These are phyloP conservation scores for Oikopleura vanhoeffeni DNA, from an alignment of 23 tunicate genomes.

Conservation along the genomic window DNA sequence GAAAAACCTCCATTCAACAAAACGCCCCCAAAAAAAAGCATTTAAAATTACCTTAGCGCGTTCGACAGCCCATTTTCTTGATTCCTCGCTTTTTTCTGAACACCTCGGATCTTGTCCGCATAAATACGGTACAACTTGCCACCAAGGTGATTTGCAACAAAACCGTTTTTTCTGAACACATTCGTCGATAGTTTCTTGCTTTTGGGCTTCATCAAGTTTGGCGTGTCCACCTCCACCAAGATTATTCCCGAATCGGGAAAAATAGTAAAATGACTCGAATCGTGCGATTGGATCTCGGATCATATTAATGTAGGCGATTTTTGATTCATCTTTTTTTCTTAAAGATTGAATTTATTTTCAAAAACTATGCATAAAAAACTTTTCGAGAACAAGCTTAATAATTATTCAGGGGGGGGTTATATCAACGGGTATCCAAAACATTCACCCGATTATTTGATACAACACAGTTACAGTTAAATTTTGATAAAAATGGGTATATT, in stretches of 20 bases:
- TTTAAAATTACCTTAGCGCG: conserved; percentile 39
- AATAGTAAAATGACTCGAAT: conserved; percentile 88
- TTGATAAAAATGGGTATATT: no score
- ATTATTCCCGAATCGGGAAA: conserved; percentile 76
- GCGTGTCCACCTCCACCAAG: conserved; percentile 17
- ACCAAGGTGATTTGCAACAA: conserved; percentile 76
- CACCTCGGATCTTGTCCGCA: conserved; percentile 39
- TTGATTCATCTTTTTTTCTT: not conserved
- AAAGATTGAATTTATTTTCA: no score
- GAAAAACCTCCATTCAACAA: not conserved
- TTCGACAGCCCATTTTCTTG: conserved; percentile 81
- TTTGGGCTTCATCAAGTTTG: not conserved
- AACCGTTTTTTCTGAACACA: conserved; percentile 56
- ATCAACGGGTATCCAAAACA: no score
- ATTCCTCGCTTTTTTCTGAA: conserved; percentile 42
- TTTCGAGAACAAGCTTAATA: no score
- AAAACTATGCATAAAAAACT: no score
- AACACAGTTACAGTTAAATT: no score
- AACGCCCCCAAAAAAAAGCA: not conserved
- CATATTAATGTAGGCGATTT: conserved; percentile 55
- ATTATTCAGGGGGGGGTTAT: no score
- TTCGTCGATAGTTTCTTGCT: conserved; percentile 47
- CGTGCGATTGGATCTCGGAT: conserved; percentile 84
- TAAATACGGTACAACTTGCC: conserved; percentile 95
- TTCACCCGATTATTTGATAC: no score